Evolutionary conservation across 2,113 vertebrate species (phyloP), one percentile per base, ranked within the genome.

Genomic region (Peucedramus taeniatus): DNA sequence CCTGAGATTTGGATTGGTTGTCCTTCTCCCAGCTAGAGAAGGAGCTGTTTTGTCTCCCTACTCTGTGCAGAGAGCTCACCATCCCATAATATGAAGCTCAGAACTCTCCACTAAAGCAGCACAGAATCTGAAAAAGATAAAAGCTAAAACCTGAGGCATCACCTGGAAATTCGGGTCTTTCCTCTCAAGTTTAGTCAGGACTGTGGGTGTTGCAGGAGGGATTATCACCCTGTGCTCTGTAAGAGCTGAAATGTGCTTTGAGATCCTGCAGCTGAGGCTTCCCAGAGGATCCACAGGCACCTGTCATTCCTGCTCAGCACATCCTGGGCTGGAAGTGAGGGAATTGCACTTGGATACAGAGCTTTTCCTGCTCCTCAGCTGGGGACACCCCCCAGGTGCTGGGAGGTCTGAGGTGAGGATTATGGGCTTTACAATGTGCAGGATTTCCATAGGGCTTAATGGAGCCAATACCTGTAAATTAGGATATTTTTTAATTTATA

Each of bases 401-500:
- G 33, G 1, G 3, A 35, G 37, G n/a, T 23, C 50, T 50, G 71
- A 21, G 22, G 2, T 18, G 20, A 84, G 91, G 51, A 40, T 84
- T 64, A n/a, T 7, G 20, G 47, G 39, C 61, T 74, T 50, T 27
- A 11, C 44, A 15, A 3, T 59, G 30, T 28, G 37, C 56, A 63
- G 59, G 8, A n/a, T 37, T 72, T 87, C 53, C 51, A 5, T 5
- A 45, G 82, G 59, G 65, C 21, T 93, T 64, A 53, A 81, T 35
- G 63, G 60, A 88, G 50, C 64, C 71, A 49, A 19, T 15, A 50
- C 86, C 31, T 81, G 65, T 85, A 75, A 89, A 91, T 89, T 17
- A 47, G 75, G 82, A 24, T 86, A 44, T 60, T 65, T 96, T 96
- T 96, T 70, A 70, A 94, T 93, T 85, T n/a, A 26, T 22, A 17